Base-by-base conservation (phyloP, 2,113 vertebrate species). In the Pygoscelis antarcticus region DNA sequence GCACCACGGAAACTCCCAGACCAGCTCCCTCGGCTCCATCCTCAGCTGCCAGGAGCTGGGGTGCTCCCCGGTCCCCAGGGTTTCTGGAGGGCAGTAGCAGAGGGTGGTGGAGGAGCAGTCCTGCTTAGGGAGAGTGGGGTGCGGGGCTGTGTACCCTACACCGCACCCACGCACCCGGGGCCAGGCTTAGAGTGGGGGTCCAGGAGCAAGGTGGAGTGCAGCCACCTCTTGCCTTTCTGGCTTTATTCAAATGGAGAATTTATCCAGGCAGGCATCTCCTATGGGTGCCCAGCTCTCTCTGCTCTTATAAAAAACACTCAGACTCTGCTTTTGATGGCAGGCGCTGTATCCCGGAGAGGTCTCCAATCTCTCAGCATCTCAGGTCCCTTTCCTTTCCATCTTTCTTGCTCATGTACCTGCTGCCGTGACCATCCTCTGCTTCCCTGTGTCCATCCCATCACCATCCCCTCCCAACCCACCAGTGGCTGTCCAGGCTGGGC, bases 61-160 rank as follows among this genome's bases (percentile, higher is more conserved):
- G 6, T 42, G 68, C 13, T 84, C 85, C 55, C 20, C 4, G 2
- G 7, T 25, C 4, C 25, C 8, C 38, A 10, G 47, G 32, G 19
- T 7, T 12, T 40, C 49, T 19, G 55, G 30, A 30, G 70, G 42
- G 55, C 55, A 32, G 54, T 2, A 51, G 26, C 68, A 40, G 52
- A 62, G 49, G 23, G 4, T 5, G 51, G 9, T 47, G 30, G 29
- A 46, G 27, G 8, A 87, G 22, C 22, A 34, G 49, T 61, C 22
- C 26, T 13, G 14, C 6, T 8, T 5, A 11, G 68, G 57, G n/a
- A 18, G 3, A 71, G 20, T 0, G 14, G 16, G 42, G 15, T 0
- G 0, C 61, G 10, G 49, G 15, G 60, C 40, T 69, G 49, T 16
- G 19, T 10, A 5, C 61, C 58, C 77, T n/a, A 40, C 25, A 22